Evolutionary conservation across 2,797 vertebrate genomes (phyloP).

Genomic region (Ispidina picta): DNA sequence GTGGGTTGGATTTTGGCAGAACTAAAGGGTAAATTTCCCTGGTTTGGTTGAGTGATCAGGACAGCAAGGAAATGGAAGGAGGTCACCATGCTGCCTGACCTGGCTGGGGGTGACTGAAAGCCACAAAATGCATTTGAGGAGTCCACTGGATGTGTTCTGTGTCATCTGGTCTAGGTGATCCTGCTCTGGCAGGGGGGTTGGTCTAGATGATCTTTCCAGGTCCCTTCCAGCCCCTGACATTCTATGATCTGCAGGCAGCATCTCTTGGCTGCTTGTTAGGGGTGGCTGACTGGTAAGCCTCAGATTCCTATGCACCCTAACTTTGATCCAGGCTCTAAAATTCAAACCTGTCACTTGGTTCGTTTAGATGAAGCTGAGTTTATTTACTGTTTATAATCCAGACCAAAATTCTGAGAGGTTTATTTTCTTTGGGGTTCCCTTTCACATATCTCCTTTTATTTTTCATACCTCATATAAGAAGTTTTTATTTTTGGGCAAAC

Average conservation of each 20-base stretch:
- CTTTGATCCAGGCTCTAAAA: background rate
- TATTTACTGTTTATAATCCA: background rate
- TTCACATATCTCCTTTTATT: rapidly evolving
- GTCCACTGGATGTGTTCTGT: no score
- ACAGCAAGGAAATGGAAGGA: rapidly evolving
- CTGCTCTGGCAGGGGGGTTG: no score
- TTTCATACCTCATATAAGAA: background rate
- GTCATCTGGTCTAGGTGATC: no score
- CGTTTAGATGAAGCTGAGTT: background rate
- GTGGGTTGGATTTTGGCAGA: background rate
- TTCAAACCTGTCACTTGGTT: background rate
- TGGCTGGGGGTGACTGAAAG: background rate
- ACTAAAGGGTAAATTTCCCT: background rate
- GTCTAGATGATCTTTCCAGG: no score
- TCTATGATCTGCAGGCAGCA: no score
- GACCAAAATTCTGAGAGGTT: background rate
- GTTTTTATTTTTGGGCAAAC: background rate
- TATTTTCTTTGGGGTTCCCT: background rate
- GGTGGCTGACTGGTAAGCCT: background rate
- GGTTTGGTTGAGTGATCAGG: background rate
- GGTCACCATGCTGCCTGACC: rapidly evolving
- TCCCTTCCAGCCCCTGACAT: no score
- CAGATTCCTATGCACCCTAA: background rate
- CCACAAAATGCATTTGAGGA: background rate
- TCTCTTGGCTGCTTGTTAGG: rapidly evolving